Evolutionary conservation across 2,113 vertebrate genomes (phyloP), one percentile per base, ranked within the genome.

Genomic region (Nothocercus julius): DNA sequence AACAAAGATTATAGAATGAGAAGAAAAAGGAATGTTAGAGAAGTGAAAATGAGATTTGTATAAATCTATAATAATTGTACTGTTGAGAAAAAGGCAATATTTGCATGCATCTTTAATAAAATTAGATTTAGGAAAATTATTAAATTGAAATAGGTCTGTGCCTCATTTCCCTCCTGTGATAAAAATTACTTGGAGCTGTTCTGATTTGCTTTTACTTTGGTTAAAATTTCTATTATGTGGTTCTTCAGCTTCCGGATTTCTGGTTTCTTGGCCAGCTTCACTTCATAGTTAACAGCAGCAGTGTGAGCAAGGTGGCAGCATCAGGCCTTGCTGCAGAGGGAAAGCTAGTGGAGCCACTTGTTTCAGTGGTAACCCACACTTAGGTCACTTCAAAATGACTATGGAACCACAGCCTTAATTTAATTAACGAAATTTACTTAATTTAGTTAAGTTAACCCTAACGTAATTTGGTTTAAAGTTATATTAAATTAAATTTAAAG

Each of bases 361-460:
- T 34, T 76, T 20, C 9, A 24, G 28, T 78, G 66, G 36, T 40
- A 80, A 7, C 47, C 82, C 8, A 0, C 1, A 5, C 56, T 30
- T 32, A 0, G 34, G 81, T 58, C 64, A 51, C 70, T 42, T 18
- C 17, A 22, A 77, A 82, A 9, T 11, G 44, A 42, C 70, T 36
- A 44, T 42, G 59, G 25, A 93, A 81, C 72, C 68, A 45, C 92
- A 93, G 72, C 88, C 15, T 53, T 70, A 11, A 78, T 83, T 61
- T 11, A 66, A 40, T 77, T 77, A 59, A 56, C n/a, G 19, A 21
- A 81, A 83, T 70, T 59, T 1, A 22, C 59, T 53, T 77, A 1
- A 78, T 84, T 72, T 38, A 13, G 69, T 53, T 6, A 10, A 36
- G 27, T 27, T 54, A 61, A 83, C 70, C 32, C 27, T 63, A 6